phyloP scores from a whole-genome alignment of 1,140 invertebrate genomes.

The Drosophila mayri region DNA sequence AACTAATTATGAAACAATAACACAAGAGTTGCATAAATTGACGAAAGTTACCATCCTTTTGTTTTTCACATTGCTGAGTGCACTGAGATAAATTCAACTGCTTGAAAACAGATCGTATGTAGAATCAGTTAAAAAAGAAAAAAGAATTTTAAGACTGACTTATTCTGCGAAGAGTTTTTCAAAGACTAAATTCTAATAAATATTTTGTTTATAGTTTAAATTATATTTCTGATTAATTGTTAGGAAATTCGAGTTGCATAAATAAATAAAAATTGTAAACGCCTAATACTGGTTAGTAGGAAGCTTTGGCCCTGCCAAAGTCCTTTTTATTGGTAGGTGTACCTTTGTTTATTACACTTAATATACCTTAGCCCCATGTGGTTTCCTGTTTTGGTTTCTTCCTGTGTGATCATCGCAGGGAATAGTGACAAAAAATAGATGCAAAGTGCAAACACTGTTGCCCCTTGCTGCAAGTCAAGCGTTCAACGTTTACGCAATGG shows the following conservation, averaged over 20 bases:
- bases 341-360: not conserved
- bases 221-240: not conserved
- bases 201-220: not conserved
- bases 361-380: not conserved
- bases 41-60: conserved; percentile 12
- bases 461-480: conserved; percentile 49
- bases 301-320: not conserved
- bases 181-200: not conserved
- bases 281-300: too few relatives aligned
- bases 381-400: not conserved
- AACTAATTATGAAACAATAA: conserved; percentile 66
- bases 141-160: not conserved
- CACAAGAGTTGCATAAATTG: conserved; percentile 53
- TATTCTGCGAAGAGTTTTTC: not conserved
- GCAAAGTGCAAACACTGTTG: conserved; percentile 26
- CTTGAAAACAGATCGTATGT: too few relatives aligned
- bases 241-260: too few relatives aligned
- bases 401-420: conserved; percentile 5
- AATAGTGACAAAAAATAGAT: conserved; percentile 22
- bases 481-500: conserved; percentile 49
- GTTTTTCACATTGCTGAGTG: not conserved
- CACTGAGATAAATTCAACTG: not conserved
- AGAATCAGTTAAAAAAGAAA: not conserved
- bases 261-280: too few relatives aligned
- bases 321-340: too few relatives aligned